A percentile compares a stretch with the other conserved stretches of the same genome.
Conservation (phyloP, 2,113 vertebrate species). For the Notarius lentiginosus region DNA sequence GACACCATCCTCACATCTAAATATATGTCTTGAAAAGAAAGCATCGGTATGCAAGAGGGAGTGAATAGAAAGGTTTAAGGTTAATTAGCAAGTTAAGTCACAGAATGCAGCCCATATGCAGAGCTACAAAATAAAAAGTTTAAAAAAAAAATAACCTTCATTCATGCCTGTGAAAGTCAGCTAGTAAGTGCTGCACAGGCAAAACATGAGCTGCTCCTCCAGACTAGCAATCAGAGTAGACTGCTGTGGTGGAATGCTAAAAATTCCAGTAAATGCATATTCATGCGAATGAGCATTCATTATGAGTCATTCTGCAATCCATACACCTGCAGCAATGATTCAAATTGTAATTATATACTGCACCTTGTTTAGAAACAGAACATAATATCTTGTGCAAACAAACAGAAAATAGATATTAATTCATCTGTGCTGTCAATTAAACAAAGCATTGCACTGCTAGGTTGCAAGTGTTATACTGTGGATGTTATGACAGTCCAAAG, state of each 20-base stretch:
- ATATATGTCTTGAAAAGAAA: not conserved
- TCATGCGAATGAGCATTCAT: conserved; percentile 3
- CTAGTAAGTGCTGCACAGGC: not conserved
- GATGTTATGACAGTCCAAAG: conserved; percentile 9
- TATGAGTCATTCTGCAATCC: not conserved
- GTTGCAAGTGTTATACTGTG: not conserved
- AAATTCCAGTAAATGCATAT: not conserved
- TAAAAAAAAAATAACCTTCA: not conserved
- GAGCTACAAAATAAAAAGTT: not conserved
- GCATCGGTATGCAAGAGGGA: not conserved
- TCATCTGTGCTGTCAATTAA: not conserved
- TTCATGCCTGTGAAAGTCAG: not conserved
- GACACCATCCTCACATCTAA: too few relatives aligned
- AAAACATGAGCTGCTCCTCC: not conserved
- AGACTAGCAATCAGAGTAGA: conserved; percentile 10
- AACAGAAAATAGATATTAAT: conserved; percentile 4
- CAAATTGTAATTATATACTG: not conserved
- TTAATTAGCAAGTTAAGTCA: not conserved
- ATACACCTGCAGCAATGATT: conserved; percentile 14
- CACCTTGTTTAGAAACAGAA: not conserved
- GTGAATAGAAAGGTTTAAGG: not conserved
- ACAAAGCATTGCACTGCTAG: not conserved
- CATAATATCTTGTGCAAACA: conserved; percentile 4
- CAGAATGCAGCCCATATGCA: not conserved
- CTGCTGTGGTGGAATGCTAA: not conserved